Evolutionary conservation across 2,113 vertebrate species (phyloP).

Genomic region (Pseudorhombus dupliciocellatus): DNA sequence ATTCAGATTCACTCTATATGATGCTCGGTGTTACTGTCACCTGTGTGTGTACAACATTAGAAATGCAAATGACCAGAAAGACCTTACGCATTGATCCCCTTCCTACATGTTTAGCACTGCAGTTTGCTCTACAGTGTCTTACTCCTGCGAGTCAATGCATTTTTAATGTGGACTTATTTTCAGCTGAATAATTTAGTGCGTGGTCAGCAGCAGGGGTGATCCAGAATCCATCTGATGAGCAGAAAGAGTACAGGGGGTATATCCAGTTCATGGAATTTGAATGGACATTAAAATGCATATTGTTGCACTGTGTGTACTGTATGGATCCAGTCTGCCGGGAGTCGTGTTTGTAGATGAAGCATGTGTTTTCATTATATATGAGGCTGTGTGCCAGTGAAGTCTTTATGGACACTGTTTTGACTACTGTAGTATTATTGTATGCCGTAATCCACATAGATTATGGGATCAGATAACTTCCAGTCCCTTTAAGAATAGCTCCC

Average conservation of each 20-base stretch:
- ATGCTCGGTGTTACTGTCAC: conserved; percentile 29
- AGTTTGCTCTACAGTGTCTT: conserved; percentile 70
- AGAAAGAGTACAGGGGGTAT: conserved; percentile 46
- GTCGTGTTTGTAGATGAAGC: conserved; percentile 9
- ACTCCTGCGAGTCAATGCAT: conserved; percentile 69
- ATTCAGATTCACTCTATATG: background rate
- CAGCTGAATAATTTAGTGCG: conserved; percentile 78
- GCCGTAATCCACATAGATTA: too few species aligned
- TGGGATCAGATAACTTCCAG: too few species aligned
- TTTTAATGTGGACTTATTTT: conserved; percentile 80
- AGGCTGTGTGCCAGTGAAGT: background rate
- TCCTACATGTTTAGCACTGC: conserved; percentile 52
- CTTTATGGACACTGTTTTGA: background rate
- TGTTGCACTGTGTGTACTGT: conserved; percentile 16
- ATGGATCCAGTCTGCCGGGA: background rate
- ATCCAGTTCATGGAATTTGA: conserved; percentile 53
- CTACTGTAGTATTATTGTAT: background rate
- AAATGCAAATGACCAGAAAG: conserved; percentile 46
- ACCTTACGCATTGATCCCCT: conserved; percentile 27
- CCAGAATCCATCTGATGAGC: conserved; percentile 67
- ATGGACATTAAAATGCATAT: conserved; percentile 41
- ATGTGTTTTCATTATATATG: background rate
- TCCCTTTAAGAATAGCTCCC: too few species aligned
- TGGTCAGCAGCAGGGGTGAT: conserved; percentile 71
- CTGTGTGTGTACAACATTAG: conserved; percentile 31